Percentiles rank a stretch among this genome's conserved stretches.
Evolutionary conservation across 2,797 vertebrate species (phyloP).

Genomic region (Harpagifer antarcticus): DNA sequence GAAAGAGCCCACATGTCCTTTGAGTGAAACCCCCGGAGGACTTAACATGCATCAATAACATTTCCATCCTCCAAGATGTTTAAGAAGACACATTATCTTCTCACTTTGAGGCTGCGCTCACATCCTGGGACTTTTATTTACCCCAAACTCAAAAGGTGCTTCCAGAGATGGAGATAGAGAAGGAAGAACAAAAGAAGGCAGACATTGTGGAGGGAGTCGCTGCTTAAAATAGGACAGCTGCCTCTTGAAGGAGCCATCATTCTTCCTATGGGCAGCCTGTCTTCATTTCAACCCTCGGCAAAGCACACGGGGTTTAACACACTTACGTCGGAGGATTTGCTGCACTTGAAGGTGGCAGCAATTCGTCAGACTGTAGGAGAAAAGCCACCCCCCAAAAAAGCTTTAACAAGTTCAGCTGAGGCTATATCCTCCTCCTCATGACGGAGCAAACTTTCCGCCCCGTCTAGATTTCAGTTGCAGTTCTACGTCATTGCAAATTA

Average conservation of each 20-base stretch:
- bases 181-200: conserved; percentile 50
- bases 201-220: conserved; percentile 43
- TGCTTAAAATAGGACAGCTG: conserved; percentile 80
- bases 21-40: conserved; percentile 80
- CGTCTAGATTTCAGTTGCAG: not conserved
- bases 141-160: conserved; percentile 57
- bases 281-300: conserved; percentile 72
- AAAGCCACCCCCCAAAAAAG: conserved; percentile 21
- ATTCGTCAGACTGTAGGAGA: conserved; percentile 55
- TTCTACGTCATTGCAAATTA: not conserved
- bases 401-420: conserved; percentile 41
- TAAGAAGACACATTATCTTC: conserved; percentile 74
- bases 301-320: conserved; percentile 77
- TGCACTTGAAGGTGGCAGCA: conserved; percentile 70
- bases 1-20: conserved; percentile 81
- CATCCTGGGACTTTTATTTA: conserved; percentile 63
- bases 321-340: conserved; percentile 77
- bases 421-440: conserved; percentile 22
- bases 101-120: conserved; percentile 66
- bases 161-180: conserved; percentile 53
- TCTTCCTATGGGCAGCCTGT: conserved; percentile 77
- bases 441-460: conserved; percentile 1
- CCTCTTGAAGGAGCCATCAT: conserved; percentile 75
- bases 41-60: conserved; percentile 83
- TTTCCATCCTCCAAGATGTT: conserved; percentile 79